These are phyloP conservation scores for Galagoides demidoff DNA, from an alignment of 2,797 vertebrate species.

Conservation along the genomic window DNA sequence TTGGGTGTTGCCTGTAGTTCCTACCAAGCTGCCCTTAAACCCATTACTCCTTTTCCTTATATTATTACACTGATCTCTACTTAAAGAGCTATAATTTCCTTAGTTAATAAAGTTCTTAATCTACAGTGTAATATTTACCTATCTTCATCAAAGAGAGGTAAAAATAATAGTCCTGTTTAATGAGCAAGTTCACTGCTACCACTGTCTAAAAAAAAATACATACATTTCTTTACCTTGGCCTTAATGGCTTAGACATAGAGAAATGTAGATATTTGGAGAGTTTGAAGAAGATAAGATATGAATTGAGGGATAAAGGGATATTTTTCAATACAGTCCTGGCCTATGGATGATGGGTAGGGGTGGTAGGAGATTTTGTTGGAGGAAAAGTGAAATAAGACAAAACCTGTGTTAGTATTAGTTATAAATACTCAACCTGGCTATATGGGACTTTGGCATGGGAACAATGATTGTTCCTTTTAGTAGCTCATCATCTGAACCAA, in stretches of 20 bases:
- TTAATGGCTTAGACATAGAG: slow-evolving; percentile 17
- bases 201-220: background rate
- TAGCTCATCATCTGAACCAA: background rate
- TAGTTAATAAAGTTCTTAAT: slow-evolving; percentile 60
- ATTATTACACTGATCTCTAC: slow-evolving; percentile 30
- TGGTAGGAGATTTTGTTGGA: background rate
- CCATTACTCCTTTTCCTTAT: background rate
- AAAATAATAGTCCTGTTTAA: slow-evolving; percentile 47
- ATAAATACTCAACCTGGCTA: slow-evolving; percentile 11
- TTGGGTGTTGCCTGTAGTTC: background rate
- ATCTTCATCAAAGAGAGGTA: slow-evolving; percentile 64
- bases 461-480: background rate
- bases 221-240: background rate
- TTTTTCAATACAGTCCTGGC: background rate
- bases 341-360: background rate
- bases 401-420: background rate
- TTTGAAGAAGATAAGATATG: background rate
- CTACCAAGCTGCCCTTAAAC: slow-evolving; percentile 46
- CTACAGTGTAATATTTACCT: slow-evolving; percentile 43
- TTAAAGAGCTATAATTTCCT: slow-evolving; percentile 51
- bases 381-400: background rate
- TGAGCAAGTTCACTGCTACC: slow-evolving; percentile 28
- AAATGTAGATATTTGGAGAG: background rate
- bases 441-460: background rate
- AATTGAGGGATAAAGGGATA: background rate